Percentiles rank a stretch among this genome's conserved stretches.
phyloP scores from a whole-genome alignment of 2,888 invertebrate species.

The Cephus nigrinus region DNA sequence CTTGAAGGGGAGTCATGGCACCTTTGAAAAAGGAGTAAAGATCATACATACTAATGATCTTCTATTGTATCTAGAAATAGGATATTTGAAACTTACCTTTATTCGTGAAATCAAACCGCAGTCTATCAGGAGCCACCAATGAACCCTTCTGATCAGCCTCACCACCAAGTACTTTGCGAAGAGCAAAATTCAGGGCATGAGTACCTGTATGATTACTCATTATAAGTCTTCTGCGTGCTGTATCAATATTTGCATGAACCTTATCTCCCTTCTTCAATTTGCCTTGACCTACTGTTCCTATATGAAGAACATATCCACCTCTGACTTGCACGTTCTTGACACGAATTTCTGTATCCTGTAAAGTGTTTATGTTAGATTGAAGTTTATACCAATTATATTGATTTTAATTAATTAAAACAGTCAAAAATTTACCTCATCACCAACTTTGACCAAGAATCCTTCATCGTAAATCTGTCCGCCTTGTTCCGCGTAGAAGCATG shows the following conservation, averaged over 20 bases:
- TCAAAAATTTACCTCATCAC: constrained; percentile 73
- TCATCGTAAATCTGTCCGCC: constrained; percentile 99
- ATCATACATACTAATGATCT: constrained; percentile 1
- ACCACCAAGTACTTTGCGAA: constrained; percentile 88
- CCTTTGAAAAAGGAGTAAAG: constrained; percentile 61
- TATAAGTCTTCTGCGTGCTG: constrained; percentile 84
- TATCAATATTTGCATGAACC: constrained; percentile 84
- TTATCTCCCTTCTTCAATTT: constrained; percentile 86
- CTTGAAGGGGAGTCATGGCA: constrained; percentile 89
- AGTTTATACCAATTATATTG: neutral
- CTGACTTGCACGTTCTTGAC: constrained; percentile 94
- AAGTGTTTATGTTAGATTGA: constrained; percentile 14
- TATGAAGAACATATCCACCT: constrained; percentile 95
- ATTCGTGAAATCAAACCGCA: constrained; percentile 97
- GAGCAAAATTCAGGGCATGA: constrained; percentile 94
- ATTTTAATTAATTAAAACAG: neutral
- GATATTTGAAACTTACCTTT: constrained; percentile 70
- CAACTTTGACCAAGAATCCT: constrained; percentile 86
- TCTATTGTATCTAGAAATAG: neutral
- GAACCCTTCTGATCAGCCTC: constrained; percentile 97
- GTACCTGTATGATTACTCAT: constrained; percentile 99
- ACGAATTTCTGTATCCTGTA: constrained; percentile 83
- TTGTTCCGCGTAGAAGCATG: constrained; percentile 98
- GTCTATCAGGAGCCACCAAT: constrained; percentile 94
- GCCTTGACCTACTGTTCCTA: constrained; percentile 87